Base-by-base conservation (phyloP, 2,888 invertebrate genomes). In the Dorcus hopei region DNA sequence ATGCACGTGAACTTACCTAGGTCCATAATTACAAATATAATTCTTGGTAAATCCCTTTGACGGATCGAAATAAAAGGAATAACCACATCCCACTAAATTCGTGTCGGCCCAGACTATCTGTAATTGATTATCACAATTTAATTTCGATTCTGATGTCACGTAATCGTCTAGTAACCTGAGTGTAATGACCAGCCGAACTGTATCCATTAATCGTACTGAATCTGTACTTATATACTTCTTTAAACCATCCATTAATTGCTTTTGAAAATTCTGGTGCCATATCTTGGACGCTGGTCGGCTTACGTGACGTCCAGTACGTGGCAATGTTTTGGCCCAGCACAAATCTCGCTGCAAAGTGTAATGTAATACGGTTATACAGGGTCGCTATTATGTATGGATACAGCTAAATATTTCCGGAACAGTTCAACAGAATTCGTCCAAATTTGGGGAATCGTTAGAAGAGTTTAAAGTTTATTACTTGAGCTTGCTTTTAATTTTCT, bases 101-200 rank as follows among this genome's bases (percentile, higher is more conserved):
- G 93, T 91, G 74, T 90, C 88, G 57, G 91, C 90, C 95, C 95
- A 95, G 54, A 94, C 87, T 78, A 95, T 83, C 91, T 95, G 14
- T 11, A 45, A 45, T 45, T 19, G n/a, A 45, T 19, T 3, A 45
- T 19, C 14, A n/a, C 14, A 41, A 6, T 42, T 5, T 42, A 14
- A 42, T 42, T 8, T 33, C 3, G 26, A 33, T 33, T 33, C 7
- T 33, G 3, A 33, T 42, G 42, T 42, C 5, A 42, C 1, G 14
- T 42, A 42, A 14, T 42, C 7, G 14, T 14, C 11, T 38, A 42
- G 23, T 59, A 62, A 91, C 91, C 87, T 91, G 93, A 61, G 92
- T 91, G 75, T 91, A 93, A 80, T 93, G 93, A 56, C 90, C 91
- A 14, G 91, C 91, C 68, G 85, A 84, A 64, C 87, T 86, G 75